Evolutionary conservation across 2,113 vertebrate species (phyloP), one percentile per base, ranked within the genome.

Genomic region (Vicugna pacos): DNA sequence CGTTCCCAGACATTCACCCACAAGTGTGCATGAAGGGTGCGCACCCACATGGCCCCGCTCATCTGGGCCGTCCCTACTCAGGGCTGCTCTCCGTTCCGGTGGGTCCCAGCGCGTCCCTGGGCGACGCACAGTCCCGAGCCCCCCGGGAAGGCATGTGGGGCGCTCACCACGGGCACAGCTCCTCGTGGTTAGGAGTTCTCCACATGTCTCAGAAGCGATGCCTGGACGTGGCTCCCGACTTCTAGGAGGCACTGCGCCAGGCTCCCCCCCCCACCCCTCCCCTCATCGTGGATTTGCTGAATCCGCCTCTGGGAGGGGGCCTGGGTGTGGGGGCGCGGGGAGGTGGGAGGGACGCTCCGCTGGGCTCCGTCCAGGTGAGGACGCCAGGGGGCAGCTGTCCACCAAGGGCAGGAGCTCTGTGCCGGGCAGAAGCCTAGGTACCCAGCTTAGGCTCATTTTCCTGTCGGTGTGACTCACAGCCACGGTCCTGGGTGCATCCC

Each of bases 361-460:
- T 20, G 5, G 0, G 1, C 30, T 15, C 62, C n/a, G 28, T 17
- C 15, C 2, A 46, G 38, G 19, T 2, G 16, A 22, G 35, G 56
- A 4, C 0, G 2, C 22, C 1, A 0, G 42, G 46, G 17, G 9
- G 32, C 22, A 0, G 3, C 0, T 3, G 22, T 3, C 30, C 35
- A 0, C 11, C 17, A 2, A 0, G 2, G 9, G 26, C 28, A 0
- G 22, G 52, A 30, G 30, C 60, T 32, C 35, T 0, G 17, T 16
- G 58, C 16, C 17, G 32, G 5, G 17, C 9, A 1, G 38, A 56
- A 17, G 17, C 5, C 10, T 24, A 46, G 16, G 6, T 1, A 1
- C 30, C 0, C 60, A 9, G 2, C 10, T 2, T 12, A n/a, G 38
- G 22, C 28, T 38, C 24, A 9, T 19, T 14, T 10, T 46, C 28